Percentiles rank a stretch among this genome's conserved stretches.
Evolutionary conservation across 2,888 invertebrate species (phyloP).

Genomic region (Tigriopus californicus): DNA sequence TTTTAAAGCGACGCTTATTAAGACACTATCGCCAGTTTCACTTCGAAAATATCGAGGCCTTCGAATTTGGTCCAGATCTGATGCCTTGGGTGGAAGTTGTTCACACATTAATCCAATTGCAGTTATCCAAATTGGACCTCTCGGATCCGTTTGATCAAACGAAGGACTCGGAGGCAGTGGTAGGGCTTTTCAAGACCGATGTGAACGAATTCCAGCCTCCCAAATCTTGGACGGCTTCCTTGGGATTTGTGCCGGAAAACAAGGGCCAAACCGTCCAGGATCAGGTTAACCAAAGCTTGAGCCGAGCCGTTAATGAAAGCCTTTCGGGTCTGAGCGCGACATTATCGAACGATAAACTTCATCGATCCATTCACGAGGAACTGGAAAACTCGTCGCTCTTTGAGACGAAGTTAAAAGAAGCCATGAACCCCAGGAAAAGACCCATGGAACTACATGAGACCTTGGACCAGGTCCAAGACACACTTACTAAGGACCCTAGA

Average conservation of each 20-base stretch:
- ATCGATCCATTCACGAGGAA: not conserved
- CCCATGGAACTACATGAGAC: not conserved
- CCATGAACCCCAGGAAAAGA: too few relatives aligned
- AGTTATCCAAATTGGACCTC: not conserved
- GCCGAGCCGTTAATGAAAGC: not conserved
- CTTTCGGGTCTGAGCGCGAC: not conserved
- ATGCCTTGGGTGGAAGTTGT: conserved; percentile 6
- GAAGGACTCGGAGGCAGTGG: not conserved
- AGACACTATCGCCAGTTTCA: not conserved
- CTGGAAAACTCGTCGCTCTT: not conserved
- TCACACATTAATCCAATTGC: conserved; percentile 1
- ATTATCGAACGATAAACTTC: too few relatives aligned
- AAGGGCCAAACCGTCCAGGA: too few relatives aligned
- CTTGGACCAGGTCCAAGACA: not conserved
- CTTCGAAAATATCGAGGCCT: too few relatives aligned
- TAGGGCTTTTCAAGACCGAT: not conserved
- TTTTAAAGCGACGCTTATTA: not conserved
- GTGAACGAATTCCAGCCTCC: not conserved
- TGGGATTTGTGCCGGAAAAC: too few relatives aligned
- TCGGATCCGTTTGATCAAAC: conserved; percentile 1
- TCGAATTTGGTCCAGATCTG: not conserved
- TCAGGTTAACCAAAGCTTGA: not conserved
- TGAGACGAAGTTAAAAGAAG: not conserved
- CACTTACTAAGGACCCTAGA: not conserved
- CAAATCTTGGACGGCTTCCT: not conserved